Evolutionary conservation across 2,888 invertebrate genomes (phyloP), one percentile per base, ranked within the genome.

Genomic region (Sturmia bella): DNA sequence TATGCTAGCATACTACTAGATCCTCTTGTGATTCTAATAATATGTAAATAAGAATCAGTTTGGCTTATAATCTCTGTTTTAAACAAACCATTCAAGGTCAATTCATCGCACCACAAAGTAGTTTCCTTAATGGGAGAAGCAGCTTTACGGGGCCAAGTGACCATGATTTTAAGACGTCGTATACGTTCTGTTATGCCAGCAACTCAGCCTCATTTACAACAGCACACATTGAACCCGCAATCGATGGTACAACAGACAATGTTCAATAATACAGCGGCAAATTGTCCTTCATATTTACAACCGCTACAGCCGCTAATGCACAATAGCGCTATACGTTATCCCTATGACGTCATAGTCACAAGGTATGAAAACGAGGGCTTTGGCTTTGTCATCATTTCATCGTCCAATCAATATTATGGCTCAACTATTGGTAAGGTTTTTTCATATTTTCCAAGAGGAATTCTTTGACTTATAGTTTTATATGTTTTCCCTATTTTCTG

Each of bases 381-480:
- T 90, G 99, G 99, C 12, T 99, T 99, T 91, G 99, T 99, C 59
- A 98, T 99, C 85, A 99, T 99, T 86, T 98, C 99, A 0, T 97
- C 97, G 5, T 96, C 97, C 3, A 97, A 97, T 95, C 85, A 93
- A 91, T 84, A 93, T 91, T 89, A 91, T 83, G 96, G 96, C 32
- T 96, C 96, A 0, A 97, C 97, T 24, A 98, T 98, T 85, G 98
- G 98, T 94, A 89, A 75, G 84, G 59, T 1, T 12, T 39, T 11
- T 11, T 3, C 39, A 39, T 39, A 13, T 11, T 11, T 17, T n/a
- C n/a, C n/a, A n/a, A n/a, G 3, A 1, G 1, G 7, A 32, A 32
- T 32, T 6, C 7, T 32, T 32, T 5, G 32, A 1, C 6, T 32
- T 32, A 9, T 32, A 32, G 7, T 7, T 32, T n/a, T n/a, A n/a